Evolutionary conservation across 2,888 invertebrate species (phyloP).

Genomic region (Pseudanteris insignis): DNA sequence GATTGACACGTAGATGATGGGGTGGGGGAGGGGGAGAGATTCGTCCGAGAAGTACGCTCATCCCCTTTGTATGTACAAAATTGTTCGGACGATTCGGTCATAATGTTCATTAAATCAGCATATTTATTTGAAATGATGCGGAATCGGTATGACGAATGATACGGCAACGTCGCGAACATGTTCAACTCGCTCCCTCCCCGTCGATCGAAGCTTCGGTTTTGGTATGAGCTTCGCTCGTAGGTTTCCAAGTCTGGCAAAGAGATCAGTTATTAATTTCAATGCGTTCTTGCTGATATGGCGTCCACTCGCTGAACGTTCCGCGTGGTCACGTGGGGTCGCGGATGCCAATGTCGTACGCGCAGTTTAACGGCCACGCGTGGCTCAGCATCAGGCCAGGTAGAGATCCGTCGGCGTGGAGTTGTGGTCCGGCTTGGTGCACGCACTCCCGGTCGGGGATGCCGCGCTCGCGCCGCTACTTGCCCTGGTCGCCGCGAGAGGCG

Average conservation of each 20-base stretch:
- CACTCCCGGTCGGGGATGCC: conserved; percentile 77
- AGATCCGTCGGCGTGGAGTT: conserved; percentile 62
- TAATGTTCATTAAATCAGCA: too few species aligned
- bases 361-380: conserved; percentile 29
- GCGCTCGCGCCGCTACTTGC: conserved; percentile 77
- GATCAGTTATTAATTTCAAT: conserved; percentile 62
- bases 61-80: too few species aligned
- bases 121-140: not conserved
- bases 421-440: conserved; percentile 73
- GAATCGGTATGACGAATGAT: not conserved
- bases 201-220: conserved; percentile 34
- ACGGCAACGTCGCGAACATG: not conserved
- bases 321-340: conserved; percentile 19
- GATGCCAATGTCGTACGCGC: too few species aligned
- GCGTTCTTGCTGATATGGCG: conserved; percentile 62
- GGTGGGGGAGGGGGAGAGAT: not conserved
- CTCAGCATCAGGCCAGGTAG: conserved; percentile 59
- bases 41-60: too few species aligned
- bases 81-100: too few species aligned
- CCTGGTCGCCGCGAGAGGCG: conserved; percentile 76
- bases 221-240: conserved; percentile 37
- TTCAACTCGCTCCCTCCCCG: conserved; percentile 22
- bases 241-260: conserved; percentile 49
- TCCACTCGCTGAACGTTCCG: conserved; percentile 49
- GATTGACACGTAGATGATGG: conserved; percentile 21